Conservation (phyloP, 1,140 invertebrate species). For the Polypedilum vanderplanki region DNA sequence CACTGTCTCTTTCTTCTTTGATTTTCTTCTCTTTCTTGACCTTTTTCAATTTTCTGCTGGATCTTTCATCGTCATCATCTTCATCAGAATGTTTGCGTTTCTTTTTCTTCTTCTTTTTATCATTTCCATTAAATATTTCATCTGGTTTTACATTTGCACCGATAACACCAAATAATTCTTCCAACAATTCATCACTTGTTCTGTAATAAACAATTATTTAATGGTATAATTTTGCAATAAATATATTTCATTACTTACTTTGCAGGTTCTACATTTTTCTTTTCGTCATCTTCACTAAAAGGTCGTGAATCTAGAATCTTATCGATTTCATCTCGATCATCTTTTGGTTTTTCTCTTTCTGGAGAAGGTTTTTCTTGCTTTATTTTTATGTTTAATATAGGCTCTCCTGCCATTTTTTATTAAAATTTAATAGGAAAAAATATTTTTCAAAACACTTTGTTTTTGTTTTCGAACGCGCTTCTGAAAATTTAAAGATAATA, state of each 20-base stretch:
- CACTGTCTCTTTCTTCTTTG: conserved; percentile 45
- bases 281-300: conserved; percentile 35
- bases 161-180: conserved; percentile 29
- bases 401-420: conserved; percentile 31
- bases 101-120: conserved; percentile 44
- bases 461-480: no score
- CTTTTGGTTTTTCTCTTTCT: background rate
- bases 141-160: conserved; percentile 48
- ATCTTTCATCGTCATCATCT: conserved; percentile 40
- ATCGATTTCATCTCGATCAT: background rate
- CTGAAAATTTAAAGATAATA: no score
- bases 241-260: conserved; percentile 73
- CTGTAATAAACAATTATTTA: conserved; percentile 35
- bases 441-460: no score
- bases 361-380: conserved; percentile 31
- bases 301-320: background rate
- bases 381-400: conserved; percentile 30
- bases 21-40: background rate
- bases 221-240: conserved; percentile 64
- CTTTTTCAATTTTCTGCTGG: conserved; percentile 49
- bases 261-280: conserved; percentile 44
- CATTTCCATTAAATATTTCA: conserved; percentile 43
- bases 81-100: conserved; percentile 40
- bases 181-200: conserved; percentile 33
- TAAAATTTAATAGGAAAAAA: no score